Evolutionary conservation across 2,888 invertebrate species (phyloP).

Genomic region (Phaonia tiefii): DNA sequence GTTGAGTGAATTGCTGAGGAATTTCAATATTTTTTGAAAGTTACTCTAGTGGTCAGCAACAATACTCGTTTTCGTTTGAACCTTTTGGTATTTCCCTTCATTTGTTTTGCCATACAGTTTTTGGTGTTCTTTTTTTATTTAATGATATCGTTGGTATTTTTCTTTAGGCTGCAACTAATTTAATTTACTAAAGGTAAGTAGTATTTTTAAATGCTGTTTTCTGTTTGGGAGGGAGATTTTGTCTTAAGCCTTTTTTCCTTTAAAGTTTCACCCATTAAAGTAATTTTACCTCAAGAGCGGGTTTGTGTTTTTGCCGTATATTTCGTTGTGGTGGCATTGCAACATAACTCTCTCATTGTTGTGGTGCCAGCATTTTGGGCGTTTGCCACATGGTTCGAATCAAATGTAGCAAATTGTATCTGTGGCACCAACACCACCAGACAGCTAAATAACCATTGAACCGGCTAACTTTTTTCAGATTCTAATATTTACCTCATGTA

Average conservation of each 20-base stretch:
- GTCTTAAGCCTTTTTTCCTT: too few relatives aligned
- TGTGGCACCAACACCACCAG: not conserved
- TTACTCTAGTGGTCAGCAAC: constrained; percentile 5
- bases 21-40: constrained; percentile 60
- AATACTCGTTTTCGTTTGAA: too few relatives aligned
- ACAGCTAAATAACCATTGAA: constrained; percentile 16
- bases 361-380: constrained; percentile 53
- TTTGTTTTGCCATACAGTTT: constrained; percentile 12
- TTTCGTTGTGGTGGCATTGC: constrained; percentile 59
- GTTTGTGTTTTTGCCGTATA: constrained; percentile 1
- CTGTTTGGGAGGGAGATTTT: not conserved
- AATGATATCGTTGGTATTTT: constrained; percentile 23
- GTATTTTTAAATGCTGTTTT: constrained; percentile 1
- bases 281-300: constrained; percentile 46
- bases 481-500: constrained; percentile 8
- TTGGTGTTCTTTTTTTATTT: constrained; percentile 12
- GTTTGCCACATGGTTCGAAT: constrained; percentile 45
- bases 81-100: constrained; percentile 21
- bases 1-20: constrained; percentile 17
- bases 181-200: constrained; percentile 25
- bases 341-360: constrained; percentile 51
- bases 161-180: constrained; percentile 11
- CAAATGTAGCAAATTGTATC: constrained; percentile 46
- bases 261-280: too few relatives aligned
- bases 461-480: constrained; percentile 43